Base-by-base conservation (phyloP, 2,888 invertebrate genomes). In the Mimas tiliae region DNA sequence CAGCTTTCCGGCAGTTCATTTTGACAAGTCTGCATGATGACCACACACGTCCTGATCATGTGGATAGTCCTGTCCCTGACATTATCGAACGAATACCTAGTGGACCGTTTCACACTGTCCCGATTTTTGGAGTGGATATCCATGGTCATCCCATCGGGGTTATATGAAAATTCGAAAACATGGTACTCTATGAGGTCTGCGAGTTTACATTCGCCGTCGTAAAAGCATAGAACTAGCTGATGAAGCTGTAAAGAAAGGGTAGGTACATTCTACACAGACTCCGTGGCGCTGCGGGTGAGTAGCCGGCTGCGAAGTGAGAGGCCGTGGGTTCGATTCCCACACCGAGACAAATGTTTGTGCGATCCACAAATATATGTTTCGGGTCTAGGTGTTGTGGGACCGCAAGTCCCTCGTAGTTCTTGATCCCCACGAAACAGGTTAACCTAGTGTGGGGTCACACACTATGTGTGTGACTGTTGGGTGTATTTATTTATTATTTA, bases 161-260 rank as follows among this genome's bases (percentile, higher is more conserved):
- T 79, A 72, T 92, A 92, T 0, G 77, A 48, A 68, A 88, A 93
- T 69, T 91, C 87, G 69, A 93, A 90, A 4, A 87, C 72, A 67
- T 90, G 80, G 65, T 87, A 91, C 65, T 93, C 93, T 0, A 86
- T 65, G 8, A 93, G 73, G 65, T 88, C 90, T n/a, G 88, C 90
- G 1, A 70, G 55, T 38, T 76, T 79, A 63, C 84, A 84, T 1
- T 86, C 86, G 42, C 82, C 86, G 21, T 88, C 86, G 76, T 92
- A 91, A 70, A 93, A 89, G 69, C 92, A 93, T 11, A 93, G 68
- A 0, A 83, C 91, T 62, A 93, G 71, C 74, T 88, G 84, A 14
- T 87, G 84, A 0, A 92, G 79, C 93, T 93, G 72, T 2, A 82
- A 55, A 3, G 8, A 8, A 9, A 7, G 1, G 27, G 27, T 27